Percentiles rank a stretch among this genome's conserved stretches.
Evolutionary conservation across 2,888 invertebrate species (phyloP).

Genomic region (Drosophila affinis): DNA sequence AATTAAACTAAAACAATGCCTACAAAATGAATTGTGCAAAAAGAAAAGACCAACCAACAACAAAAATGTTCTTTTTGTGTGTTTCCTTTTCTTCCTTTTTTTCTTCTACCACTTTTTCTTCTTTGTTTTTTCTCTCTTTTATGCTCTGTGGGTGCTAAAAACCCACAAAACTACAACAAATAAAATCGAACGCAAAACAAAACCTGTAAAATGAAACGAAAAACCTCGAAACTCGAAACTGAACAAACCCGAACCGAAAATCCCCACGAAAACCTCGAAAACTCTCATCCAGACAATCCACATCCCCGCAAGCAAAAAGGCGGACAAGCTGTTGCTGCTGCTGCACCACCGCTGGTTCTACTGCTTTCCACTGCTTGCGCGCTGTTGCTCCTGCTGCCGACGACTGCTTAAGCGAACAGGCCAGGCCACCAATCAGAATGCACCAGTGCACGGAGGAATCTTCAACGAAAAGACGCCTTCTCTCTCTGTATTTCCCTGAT

Average conservation of each 20-base stretch:
- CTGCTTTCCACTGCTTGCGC: slow-evolving; percentile 41
- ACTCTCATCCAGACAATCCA: slow-evolving; percentile 29
- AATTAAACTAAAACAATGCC: slow-evolving; percentile 20
- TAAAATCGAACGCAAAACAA: slow-evolving; percentile 30
- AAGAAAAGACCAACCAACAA: slow-evolving; percentile 50
- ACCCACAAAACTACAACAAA: slow-evolving; percentile 42
- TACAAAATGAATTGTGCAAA: slow-evolving; percentile 38
- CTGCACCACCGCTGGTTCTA: slow-evolving; percentile 41
- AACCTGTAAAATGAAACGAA: slow-evolving; percentile 23
- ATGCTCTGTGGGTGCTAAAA: slow-evolving; percentile 68
- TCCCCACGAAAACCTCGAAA: slow-evolving; percentile 42
- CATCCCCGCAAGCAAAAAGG: neutral
- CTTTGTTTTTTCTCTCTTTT: slow-evolving; percentile 71
- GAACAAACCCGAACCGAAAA: slow-evolving; percentile 27
- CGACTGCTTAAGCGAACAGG: slow-evolving; percentile 54
- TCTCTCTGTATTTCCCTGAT: slow-evolving; percentile 14
- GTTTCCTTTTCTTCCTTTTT: slow-evolving; percentile 73
- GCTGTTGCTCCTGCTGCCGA: slow-evolving; percentile 36
- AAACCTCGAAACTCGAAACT: slow-evolving; percentile 27
- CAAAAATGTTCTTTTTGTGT: slow-evolving; percentile 69
- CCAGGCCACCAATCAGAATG: neutral
- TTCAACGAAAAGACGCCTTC: slow-evolving; percentile 14
- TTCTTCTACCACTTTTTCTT: slow-evolving; percentile 67
- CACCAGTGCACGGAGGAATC: slow-evolving; percentile 39
- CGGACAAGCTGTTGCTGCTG: slow-evolving; percentile 46